Percentiles rank a stretch among this genome's conserved stretches.
phyloP scores from a whole-genome alignment of 2,888 invertebrate species.

The Dryobota labecula region DNA sequence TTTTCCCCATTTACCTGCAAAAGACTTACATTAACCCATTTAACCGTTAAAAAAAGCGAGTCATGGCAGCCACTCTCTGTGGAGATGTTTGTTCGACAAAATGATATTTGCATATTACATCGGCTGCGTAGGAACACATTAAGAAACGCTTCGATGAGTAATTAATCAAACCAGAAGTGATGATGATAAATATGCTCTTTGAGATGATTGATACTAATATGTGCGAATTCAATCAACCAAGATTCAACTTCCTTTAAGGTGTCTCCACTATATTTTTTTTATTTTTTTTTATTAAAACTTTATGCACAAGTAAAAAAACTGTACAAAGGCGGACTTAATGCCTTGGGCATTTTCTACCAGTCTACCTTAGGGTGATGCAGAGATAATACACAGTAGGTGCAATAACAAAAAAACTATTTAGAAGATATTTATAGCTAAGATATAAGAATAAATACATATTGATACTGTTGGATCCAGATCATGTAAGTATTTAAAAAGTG shows the following conservation, averaged over 20 bases:
- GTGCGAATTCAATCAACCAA: no score
- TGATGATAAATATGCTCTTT: constrained; percentile 1
- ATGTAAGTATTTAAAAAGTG: not conserved
- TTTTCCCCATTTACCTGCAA: not conserved
- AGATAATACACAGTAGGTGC: no score
- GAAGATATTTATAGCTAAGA: no score
- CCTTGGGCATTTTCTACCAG: no score
- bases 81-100: not conserved
- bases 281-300: no score
- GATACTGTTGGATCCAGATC: not conserved
- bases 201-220: not conserved
- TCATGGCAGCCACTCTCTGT: not conserved
- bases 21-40: no score
- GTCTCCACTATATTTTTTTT: not conserved
- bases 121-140: not conserved
- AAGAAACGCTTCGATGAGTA: not conserved
- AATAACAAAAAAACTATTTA: no score
- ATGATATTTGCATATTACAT: constrained; percentile 5
- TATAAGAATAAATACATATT: no score
- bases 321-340: no score
- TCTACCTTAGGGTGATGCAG: no score
- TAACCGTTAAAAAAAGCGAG: not conserved
- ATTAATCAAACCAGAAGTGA: constrained; percentile 6
- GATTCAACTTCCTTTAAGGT: not conserved
- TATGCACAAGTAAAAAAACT: no score